A percentile compares a stretch with the other conserved stretches of the same genome.
Conservation (phyloP, 2,797 vertebrate species). For the Crypturellus tataupa region DNA sequence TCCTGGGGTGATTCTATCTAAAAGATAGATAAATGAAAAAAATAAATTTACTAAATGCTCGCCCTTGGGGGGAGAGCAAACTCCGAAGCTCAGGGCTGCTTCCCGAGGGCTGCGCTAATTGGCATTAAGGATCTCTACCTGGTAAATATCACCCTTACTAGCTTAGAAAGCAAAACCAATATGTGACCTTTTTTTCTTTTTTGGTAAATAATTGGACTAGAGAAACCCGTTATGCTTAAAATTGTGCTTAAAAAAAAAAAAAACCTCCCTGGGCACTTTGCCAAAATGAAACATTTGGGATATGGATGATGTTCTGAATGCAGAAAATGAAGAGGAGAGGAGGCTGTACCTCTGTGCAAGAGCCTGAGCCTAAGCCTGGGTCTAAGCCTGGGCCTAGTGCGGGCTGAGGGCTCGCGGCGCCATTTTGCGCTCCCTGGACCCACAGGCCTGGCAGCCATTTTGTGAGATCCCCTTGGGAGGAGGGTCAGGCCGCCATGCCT, state of each 20-base stretch:
- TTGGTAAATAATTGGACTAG: not conserved
- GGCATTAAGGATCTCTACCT: not conserved
- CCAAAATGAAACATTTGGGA: not conserved
- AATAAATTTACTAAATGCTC: not conserved
- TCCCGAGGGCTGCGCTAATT: not conserved
- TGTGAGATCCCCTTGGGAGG: no score
- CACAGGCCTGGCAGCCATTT: no score
- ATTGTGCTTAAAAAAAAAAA: not conserved
- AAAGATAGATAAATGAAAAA: not conserved
- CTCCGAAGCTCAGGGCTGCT: not conserved
- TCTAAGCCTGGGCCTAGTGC: no score
- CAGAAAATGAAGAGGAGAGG: not conserved
- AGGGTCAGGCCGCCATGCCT: no score
- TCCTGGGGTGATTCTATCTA: no score
- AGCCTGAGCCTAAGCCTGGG: no score
- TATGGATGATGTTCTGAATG: not conserved
- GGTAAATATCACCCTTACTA: not conserved
- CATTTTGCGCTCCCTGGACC: no score
- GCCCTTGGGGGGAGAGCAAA: not conserved
- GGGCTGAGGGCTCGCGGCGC: no score
- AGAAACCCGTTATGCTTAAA: slow-evolving; percentile 34
- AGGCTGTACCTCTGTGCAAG: not conserved
- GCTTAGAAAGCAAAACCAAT: not conserved
- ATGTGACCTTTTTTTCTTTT: slow-evolving; percentile 31
- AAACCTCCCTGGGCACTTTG: not conserved